Evolutionary conservation across 2,888 invertebrate species (phyloP), one percentile per base, ranked within the genome.

Genomic region (Pyrrhosoma nymphula): DNA sequence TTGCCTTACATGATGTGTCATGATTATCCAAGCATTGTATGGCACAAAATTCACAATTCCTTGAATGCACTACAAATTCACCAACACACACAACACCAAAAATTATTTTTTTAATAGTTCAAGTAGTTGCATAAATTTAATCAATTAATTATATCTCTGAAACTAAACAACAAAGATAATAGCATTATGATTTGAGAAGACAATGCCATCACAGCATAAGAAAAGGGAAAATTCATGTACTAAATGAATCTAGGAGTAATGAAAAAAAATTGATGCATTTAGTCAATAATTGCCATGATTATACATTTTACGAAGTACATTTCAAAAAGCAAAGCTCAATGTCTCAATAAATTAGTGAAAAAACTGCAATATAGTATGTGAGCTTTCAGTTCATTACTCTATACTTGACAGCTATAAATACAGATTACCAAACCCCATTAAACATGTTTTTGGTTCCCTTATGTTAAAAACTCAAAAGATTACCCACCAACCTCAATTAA

Each of bases 1-100:
- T 93, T 93, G 93, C 69, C 35, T 93, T 47, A 93, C 93, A 93
- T 93, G 93, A 93, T 93, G 93, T 93, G 93, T 69, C 39, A 69
- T 69, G 18, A 26, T 93, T 69, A 82, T 35, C 35, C 14, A 35
- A 35, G 30, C 16, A 82, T 35, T 26, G 26, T 35, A 18, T 35
- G 35, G 16, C 35, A 82, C 30, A 82, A 82, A 35, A 30, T 30
- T 18, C 10, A 82, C 30, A 35, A 82, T 35, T 18, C 35, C 12
- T n/a, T 82, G 35, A 82, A 82, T 30, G n/a, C 82, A 82, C 16
- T 14, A 35, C 12, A 82, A 18, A 82, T 82, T 82, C 35, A 60
- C 26, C 35, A 82, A 30, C 14, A 82, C 10, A 82, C 30, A 35
- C 82, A 18, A 35, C 82, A 69, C n/a, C 10, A 20, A 69, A 69